Base-by-base conservation (phyloP, 2,113 vertebrate species). In the Peromyscus polionotus region DNA sequence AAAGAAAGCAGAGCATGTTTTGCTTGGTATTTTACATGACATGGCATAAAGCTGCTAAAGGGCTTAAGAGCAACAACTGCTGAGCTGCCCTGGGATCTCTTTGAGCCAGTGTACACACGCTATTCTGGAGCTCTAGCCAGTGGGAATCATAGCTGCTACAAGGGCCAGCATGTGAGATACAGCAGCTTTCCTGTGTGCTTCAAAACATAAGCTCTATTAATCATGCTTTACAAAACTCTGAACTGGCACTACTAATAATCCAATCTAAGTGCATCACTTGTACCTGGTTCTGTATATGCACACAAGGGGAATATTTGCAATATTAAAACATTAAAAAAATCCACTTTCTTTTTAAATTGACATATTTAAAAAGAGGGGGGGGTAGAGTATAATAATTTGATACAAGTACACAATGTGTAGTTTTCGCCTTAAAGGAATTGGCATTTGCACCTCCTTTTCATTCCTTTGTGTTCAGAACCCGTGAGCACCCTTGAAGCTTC, bases 71-170 rank as follows among this genome's bases (percentile, higher is more conserved):
- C 24, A 75, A 92, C 1, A 26, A 36, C 13, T 63, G 22, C 67
- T 88, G 75, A 86, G 61, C 93, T 91, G 26, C 45, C 7, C 7
- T 28, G 14, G 5, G 73, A 91, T 81, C 90, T 68, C 88, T 31
- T 57, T 94, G 19, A 95, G 83, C 33, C 68, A 65, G 31, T 68
- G 11, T 70, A 17, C 19, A 59, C n/a, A 95, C n/a, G 42, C 31
- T 90, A 31, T 45, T 93, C 77, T 79, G 39, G 61, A 96, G 85
- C 95, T 94, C 26, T 68, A 91, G 90, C 39, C 91, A 93, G 16
- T 16, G 92, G 45, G 7, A 59, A 94, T 83, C 80, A 88, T 36
- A n/a, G 31, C 0, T 26, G 19, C 57, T 85, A 59, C 16, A 48
- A 33, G 19, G 22, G 83, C 42, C 81, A 94, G 12, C 14, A 57